phyloP scores from a whole-genome alignment of 2,113 vertebrate genomes.

The Mugil cephalus region DNA sequence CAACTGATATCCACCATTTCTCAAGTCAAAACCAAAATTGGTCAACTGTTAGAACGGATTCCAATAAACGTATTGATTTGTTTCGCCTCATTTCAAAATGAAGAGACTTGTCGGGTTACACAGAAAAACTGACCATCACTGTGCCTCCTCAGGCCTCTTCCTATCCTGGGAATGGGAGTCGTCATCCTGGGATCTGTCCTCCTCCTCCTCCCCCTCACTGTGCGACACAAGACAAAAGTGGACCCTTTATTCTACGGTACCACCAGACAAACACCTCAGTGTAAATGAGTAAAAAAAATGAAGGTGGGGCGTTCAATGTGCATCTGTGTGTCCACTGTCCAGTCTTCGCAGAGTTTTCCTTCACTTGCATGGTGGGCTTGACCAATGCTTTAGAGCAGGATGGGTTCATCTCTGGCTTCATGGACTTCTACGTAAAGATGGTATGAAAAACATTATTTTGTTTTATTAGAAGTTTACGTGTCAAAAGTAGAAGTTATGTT shows the following conservation, averaged over 20 bases:
- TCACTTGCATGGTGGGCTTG: constrained; percentile 85
- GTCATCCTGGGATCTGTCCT: constrained; percentile 78
- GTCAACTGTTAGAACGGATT: not conserved
- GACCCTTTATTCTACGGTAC: constrained; percentile 92
- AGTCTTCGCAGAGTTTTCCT: constrained; percentile 90
- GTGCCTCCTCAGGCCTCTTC: constrained; percentile 72
- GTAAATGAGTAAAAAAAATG: too few relatives aligned
- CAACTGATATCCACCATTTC: too few relatives aligned
- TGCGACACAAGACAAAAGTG: constrained; percentile 69
- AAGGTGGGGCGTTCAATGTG: not conserved
- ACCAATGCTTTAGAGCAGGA: constrained; percentile 91
- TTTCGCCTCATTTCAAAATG: not conserved
- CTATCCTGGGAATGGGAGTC: constrained; percentile 75
- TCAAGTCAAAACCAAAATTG: too few relatives aligned
- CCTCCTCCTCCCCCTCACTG: constrained; percentile 76
- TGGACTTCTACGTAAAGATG: constrained; percentile 88
- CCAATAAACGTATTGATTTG: too few relatives aligned
- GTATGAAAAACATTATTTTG: too few relatives aligned
- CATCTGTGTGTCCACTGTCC: constrained; percentile 23
- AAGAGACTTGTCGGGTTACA: not conserved
- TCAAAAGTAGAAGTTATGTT: not conserved
- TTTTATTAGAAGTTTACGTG: not conserved
- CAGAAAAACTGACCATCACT: not conserved
- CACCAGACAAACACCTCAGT: not conserved
- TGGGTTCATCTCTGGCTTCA: constrained; percentile 86